Evolutionary conservation across 2,797 vertebrate species (phyloP).

Genomic region (Acropternis orthonyx): DNA sequence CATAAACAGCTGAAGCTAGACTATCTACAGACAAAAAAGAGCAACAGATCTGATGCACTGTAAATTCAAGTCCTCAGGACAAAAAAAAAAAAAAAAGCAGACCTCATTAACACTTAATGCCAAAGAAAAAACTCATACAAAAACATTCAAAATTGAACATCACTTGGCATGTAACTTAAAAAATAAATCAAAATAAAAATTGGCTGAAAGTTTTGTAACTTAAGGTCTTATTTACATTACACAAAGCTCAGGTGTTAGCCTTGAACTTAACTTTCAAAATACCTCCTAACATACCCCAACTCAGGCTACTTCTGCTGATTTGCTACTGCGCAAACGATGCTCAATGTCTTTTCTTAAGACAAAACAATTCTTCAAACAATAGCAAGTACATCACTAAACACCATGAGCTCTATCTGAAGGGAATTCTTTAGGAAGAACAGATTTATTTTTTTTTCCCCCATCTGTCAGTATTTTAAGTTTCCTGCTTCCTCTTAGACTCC

Average conservation of each 20-base stretch:
- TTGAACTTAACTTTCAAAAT: slow-evolving; percentile 81
- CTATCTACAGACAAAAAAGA: slow-evolving; percentile 97
- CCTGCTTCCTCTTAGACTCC: slow-evolving; percentile 86
- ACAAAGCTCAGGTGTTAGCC: slow-evolving; percentile 92
- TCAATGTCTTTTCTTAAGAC: slow-evolving; percentile 81
- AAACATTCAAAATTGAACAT: slow-evolving; percentile 84
- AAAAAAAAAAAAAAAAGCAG: slow-evolving; percentile 81
- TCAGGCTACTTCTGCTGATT: slow-evolving; percentile 78
- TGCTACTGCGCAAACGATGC: slow-evolving; percentile 83
- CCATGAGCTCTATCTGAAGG: slow-evolving; percentile 91
- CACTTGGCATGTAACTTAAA: slow-evolving; percentile 87
- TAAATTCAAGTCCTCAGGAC: slow-evolving; percentile 91
- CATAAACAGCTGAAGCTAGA: slow-evolving; percentile 94
- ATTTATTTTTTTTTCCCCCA: slow-evolving; percentile 86
- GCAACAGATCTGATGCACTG: slow-evolving; percentile 92
- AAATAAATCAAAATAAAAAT: slow-evolving; percentile 75
- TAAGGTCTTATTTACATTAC: slow-evolving; percentile 94
- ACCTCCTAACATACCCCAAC: slow-evolving; percentile 75
- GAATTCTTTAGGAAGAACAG: slow-evolving; percentile 96
- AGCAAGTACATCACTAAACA: slow-evolving; percentile 95
- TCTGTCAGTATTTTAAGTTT: slow-evolving; percentile 83
- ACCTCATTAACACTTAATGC: slow-evolving; percentile 83
- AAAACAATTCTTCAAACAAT: slow-evolving; percentile 91
- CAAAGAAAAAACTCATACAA: slow-evolving; percentile 82
- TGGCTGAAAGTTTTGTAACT: slow-evolving; percentile 80